Conservation (phyloP, 1,140 invertebrate genomes). For the Drosophila equinoxialis region DNA sequence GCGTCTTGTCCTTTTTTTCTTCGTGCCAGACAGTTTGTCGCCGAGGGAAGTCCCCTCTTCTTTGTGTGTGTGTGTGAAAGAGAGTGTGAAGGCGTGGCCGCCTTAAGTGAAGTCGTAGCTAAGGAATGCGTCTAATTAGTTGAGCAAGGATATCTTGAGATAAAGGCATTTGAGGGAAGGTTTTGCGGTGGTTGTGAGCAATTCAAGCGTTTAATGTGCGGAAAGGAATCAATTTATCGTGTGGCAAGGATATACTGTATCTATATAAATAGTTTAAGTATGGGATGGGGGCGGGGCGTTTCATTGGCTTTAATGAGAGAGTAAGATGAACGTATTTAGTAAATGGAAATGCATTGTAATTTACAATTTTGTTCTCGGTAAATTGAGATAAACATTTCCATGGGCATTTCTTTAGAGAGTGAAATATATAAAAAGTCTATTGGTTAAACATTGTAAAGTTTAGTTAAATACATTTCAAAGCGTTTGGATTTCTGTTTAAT, state of each 20-base stretch:
- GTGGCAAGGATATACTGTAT: neutral
- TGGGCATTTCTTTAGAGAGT: too few species aligned
- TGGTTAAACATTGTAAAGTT: too few species aligned
- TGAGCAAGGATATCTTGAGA: slow-evolving; percentile 40
- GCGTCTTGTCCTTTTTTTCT: slow-evolving; percentile 33
- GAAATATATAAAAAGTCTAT: too few species aligned
- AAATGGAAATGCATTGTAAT: neutral
- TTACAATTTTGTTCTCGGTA: too few species aligned
- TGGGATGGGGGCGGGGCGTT: neutral
- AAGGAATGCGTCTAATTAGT: slow-evolving; percentile 73
- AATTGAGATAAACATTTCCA: too few species aligned
- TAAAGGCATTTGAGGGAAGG: slow-evolving; percentile 30
- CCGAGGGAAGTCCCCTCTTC: slow-evolving; percentile 49
- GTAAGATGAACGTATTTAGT: neutral
- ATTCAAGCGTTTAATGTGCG: slow-evolving; percentile 54
- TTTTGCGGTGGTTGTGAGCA: slow-evolving; percentile 31
- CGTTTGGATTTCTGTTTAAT: too few species aligned
- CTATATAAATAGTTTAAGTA: neutral
- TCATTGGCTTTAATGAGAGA: neutral
- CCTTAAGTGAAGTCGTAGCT: slow-evolving; percentile 47
- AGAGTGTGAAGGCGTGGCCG: slow-evolving; percentile 39
- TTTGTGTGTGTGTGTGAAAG: slow-evolving; percentile 23
- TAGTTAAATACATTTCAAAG: neutral
- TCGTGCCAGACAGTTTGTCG: slow-evolving; percentile 61
- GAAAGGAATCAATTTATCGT: slow-evolving; percentile 21